Conservation (phyloP, 2,113 vertebrate species). For the Tretioscincus oriximinensis region DNA sequence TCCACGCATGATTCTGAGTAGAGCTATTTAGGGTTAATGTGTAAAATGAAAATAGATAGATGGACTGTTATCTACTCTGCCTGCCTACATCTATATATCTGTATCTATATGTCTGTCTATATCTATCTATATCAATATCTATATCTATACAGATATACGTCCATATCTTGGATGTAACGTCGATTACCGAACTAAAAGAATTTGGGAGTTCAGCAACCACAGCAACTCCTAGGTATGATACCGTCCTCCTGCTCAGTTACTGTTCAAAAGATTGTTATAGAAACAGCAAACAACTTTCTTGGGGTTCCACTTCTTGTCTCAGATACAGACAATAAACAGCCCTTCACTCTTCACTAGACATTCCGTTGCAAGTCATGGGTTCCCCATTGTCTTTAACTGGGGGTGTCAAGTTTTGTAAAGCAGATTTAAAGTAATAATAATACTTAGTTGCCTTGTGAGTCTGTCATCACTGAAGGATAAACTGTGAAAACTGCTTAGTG, state of each 20-base stretch:
- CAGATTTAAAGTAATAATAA: neutral
- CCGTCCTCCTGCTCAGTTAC: neutral
- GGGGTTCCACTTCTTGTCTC: neutral
- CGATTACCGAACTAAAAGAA: neutral
- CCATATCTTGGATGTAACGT: neutral
- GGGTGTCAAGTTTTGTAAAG: neutral
- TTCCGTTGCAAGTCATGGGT: neutral
- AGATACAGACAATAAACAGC: neutral
- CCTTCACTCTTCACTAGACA: too few species aligned
- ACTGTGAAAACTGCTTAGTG: neutral
- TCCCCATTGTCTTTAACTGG: neutral
- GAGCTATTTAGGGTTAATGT: neutral
- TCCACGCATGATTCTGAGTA: neutral
- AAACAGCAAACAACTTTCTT: neutral
- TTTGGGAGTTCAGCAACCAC: neutral
- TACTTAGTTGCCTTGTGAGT: rapidly evolving
- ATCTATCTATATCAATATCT: too few species aligned
- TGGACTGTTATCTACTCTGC: neutral
- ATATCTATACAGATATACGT: neutral
- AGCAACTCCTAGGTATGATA: neutral
- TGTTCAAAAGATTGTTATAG: neutral
- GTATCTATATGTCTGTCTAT: too few species aligned
- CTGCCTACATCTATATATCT: too few species aligned
- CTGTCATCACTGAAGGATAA: neutral
- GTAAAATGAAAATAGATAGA: too few species aligned